phyloP scores from a whole-genome alignment of 64 coral and sea anemone genomes.

The Dendrophyllia cribrosa region DNA sequence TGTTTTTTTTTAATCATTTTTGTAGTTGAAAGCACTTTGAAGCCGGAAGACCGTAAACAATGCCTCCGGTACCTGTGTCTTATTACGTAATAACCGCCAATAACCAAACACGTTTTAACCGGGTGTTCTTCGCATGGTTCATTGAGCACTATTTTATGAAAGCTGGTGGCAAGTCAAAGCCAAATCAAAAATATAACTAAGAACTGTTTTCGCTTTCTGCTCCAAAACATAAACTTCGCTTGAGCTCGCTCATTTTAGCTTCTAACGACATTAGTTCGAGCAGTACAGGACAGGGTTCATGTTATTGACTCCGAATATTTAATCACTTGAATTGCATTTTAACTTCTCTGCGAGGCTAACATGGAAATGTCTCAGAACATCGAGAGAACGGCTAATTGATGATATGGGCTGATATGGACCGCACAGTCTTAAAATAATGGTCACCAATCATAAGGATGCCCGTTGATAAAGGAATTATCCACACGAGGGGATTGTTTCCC shows the following conservation, averaged over 20 bases:
- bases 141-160: constrained; percentile 18
- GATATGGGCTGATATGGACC: background rate
- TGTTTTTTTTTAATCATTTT: background rate
- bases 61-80: background rate
- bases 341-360: background rate
- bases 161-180: constrained; percentile 18
- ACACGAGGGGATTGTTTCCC: constrained; percentile 36
- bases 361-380: constrained; percentile 2
- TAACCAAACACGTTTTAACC: background rate
- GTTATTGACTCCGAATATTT: background rate
- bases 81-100: background rate
- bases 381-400: constrained; percentile 1
- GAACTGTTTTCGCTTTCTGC: background rate
- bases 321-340: background rate
- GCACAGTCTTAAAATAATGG: constrained; percentile 13
- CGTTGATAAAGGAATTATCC: constrained; percentile 18
- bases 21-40: background rate
- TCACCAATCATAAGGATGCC: constrained; percentile 15
- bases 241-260: background rate
- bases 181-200: background rate
- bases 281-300: background rate
- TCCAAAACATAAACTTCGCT: background rate
- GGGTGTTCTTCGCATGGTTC: constrained; percentile 15
- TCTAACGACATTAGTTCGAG: background rate
- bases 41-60: background rate